Conservation (phyloP, 2,797 vertebrate genomes). For the Coluber constrictor region DNA sequence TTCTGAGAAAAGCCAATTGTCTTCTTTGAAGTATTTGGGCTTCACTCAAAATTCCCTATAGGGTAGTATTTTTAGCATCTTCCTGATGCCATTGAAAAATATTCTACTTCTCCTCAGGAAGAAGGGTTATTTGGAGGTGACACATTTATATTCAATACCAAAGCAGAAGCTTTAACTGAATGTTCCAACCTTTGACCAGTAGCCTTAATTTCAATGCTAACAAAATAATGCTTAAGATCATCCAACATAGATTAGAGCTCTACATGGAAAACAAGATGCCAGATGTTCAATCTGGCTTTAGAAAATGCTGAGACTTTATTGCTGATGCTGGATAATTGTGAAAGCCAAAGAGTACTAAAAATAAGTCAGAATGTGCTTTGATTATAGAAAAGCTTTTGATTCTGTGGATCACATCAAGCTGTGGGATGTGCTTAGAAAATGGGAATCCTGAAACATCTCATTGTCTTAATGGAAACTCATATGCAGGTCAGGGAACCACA, state of each 20-base stretch:
- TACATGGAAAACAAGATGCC: background rate
- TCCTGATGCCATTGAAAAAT: background rate
- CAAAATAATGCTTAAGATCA: background rate
- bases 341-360: background rate
- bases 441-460: background rate
- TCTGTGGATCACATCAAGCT: background rate
- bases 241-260: background rate
- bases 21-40: background rate
- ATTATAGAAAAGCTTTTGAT: background rate
- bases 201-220: background rate
- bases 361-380: background rate
- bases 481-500: background rate
- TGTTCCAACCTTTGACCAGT: background rate
- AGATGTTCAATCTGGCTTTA: background rate
- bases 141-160: background rate
- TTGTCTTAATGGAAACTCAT: background rate
- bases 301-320: background rate
- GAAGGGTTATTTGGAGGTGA: background rate
- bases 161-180: background rate
- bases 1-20: background rate
- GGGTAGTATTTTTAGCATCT: background rate
- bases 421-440: background rate
- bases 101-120: background rate
- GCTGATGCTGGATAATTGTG: background rate
- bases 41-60: background rate